Percentiles rank a stretch among this genome's conserved stretches.
phyloP scores from a whole-genome alignment of 2,888 invertebrate species.

The Sepioteuthis lessoniana region DNA sequence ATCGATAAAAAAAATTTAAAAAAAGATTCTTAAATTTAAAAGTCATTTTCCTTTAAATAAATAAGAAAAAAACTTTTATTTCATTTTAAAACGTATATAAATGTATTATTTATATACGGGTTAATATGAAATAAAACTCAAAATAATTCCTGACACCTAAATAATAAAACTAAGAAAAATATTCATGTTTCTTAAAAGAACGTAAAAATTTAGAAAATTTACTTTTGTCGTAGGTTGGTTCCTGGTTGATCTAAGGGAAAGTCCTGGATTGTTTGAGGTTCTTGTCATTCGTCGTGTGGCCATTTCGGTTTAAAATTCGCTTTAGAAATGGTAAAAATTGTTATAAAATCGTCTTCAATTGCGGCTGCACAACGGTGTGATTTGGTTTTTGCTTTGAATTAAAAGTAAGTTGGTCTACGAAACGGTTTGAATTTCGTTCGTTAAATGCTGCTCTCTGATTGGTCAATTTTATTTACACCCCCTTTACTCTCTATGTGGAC shows the following conservation, averaged over 20 bases:
- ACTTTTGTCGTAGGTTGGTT: background rate
- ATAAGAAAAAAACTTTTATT: too few species aligned
- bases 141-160: too few species aligned
- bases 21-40: too few species aligned
- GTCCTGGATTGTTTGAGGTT: background rate
- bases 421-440: slow-evolving; percentile 42
- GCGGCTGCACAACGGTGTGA: background rate
- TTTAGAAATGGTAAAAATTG: background rate
- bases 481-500: background rate
- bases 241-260: background rate
- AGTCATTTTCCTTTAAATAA: too few species aligned
- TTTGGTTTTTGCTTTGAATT: background rate
- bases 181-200: too few species aligned
- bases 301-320: background rate
- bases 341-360: background rate
- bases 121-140: too few species aligned
- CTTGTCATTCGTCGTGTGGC: background rate
- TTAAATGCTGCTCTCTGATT: background rate
- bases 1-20: too few species aligned
- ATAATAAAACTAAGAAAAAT: too few species aligned
- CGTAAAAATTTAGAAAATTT: background rate
- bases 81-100: too few species aligned
- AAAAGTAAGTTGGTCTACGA: background rate
- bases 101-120: too few species aligned
- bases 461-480: background rate